A percentile compares a stretch with the other conserved stretches of the same genome.
Evolutionary conservation across 2,888 invertebrate genomes (phyloP).

Genomic region (Acrocyrtus sp.): DNA sequence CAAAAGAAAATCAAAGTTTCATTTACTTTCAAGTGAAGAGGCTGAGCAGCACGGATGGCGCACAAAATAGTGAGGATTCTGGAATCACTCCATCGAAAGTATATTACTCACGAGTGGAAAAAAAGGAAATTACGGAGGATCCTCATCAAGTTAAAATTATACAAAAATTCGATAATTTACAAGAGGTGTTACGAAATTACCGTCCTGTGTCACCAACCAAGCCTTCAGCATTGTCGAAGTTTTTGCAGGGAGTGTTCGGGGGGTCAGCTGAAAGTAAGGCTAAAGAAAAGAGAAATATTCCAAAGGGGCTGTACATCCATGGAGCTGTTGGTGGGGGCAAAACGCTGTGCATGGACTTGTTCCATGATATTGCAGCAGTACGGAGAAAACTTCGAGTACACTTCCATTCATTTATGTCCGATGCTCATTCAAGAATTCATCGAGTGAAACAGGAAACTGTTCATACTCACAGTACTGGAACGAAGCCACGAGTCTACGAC

Average conservation of each 20-base stretch:
- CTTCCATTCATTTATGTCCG: constrained; percentile 97
- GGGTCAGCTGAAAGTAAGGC: constrained; percentile 55
- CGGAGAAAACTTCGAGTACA: constrained; percentile 79
- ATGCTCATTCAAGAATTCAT: constrained; percentile 92
- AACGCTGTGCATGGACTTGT: constrained; percentile 99
- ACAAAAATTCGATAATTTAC: constrained; percentile 76
- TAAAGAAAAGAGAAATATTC: constrained; percentile 66
- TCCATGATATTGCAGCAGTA: constrained; percentile 80
- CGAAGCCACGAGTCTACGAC: constrained; percentile 81
- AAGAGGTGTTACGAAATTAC: constrained; percentile 74
- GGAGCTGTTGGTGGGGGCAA: constrained; percentile 93
- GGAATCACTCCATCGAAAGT: constrained; percentile 39
- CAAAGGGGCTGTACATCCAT: constrained; percentile 87
- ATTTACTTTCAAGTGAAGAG: too few species aligned
- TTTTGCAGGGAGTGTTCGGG: constrained; percentile 61
- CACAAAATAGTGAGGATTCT: too few species aligned
- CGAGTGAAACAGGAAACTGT: constrained; percentile 76
- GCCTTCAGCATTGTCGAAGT: constrained; percentile 42
- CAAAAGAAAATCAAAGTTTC: too few species aligned
- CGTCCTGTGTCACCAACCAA: constrained; percentile 68
- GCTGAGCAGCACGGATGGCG: background rate
- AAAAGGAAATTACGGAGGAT: constrained; percentile 71
- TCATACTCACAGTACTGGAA: constrained; percentile 66
- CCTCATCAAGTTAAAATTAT: constrained; percentile 78
- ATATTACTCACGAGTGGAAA: constrained; percentile 51